Conservation (phyloP, 1,140 invertebrate genomes). For the Eriosoma lanigerum region DNA sequence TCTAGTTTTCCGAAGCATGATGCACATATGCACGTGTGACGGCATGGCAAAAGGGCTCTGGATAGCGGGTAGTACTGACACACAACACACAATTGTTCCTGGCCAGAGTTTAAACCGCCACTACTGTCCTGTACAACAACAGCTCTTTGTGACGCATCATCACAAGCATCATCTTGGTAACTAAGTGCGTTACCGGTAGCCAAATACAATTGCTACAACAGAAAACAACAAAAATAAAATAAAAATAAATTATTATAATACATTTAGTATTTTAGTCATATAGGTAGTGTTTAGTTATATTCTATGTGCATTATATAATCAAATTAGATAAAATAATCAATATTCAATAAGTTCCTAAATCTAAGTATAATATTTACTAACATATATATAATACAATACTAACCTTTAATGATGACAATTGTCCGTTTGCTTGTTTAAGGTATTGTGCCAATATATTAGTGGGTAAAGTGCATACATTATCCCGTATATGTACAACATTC, state of each 20-base stretch:
- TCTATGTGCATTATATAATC: too few relatives aligned
- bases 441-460: slow-evolving; percentile 78
- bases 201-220: slow-evolving; percentile 74
- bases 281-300: too few relatives aligned
- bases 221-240: slow-evolving; percentile 54
- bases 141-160: slow-evolving; percentile 56
- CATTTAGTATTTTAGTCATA: too few relatives aligned
- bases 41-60: slow-evolving; percentile 76
- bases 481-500: slow-evolving; percentile 77
- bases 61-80: slow-evolving; percentile 75
- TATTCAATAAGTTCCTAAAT: too few relatives aligned
- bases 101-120: slow-evolving; percentile 50
- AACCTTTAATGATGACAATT: slow-evolving; percentile 78
- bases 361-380: background rate
- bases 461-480: slow-evolving; percentile 73
- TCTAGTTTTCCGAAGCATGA: slow-evolving; percentile 73
- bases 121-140: slow-evolving; percentile 58
- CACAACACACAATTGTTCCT: slow-evolving; percentile 74
- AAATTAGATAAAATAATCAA: too few relatives aligned
- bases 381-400: slow-evolving; percentile 51
- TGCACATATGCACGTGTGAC: slow-evolving; percentile 81
- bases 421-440: slow-evolving; percentile 78
- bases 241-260: background rate
- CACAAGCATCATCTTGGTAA: slow-evolving; percentile 61
- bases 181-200: slow-evolving; percentile 67